A percentile compares a stretch with the other conserved stretches of the same genome.
Conservation (phyloP, 2,797 vertebrate species). For the Anguilla anguilla region DNA sequence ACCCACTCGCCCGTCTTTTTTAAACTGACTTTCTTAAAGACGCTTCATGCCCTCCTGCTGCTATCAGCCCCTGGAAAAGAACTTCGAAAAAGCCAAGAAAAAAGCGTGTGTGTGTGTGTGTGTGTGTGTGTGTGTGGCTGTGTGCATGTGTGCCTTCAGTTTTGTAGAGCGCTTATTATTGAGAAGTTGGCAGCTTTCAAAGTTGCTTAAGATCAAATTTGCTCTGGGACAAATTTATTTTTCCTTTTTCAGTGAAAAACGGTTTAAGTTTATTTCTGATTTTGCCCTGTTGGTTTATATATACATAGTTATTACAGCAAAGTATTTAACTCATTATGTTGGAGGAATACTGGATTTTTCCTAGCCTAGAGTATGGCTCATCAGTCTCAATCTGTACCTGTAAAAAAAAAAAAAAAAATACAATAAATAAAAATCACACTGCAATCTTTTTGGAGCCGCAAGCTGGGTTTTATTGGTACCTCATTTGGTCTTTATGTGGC, state of each 20-base stretch:
- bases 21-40: constrained; percentile 59
- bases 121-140: not conserved
- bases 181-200: constrained; percentile 58
- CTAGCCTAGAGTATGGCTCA: constrained; percentile 51
- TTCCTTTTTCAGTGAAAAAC: constrained; percentile 57
- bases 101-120: constrained; percentile 21
- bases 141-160: constrained; percentile 17
- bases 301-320: constrained; percentile 54
- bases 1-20: constrained; percentile 39
- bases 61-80: constrained; percentile 54
- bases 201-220: constrained; percentile 56
- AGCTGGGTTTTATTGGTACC: constrained; percentile 60
- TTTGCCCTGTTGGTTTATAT: constrained; percentile 49
- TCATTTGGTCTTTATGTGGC: constrained; percentile 58
- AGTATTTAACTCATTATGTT: constrained; percentile 60
- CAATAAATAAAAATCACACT: not conserved
- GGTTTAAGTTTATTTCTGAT: constrained; percentile 55
- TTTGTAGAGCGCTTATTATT: constrained; percentile 50
- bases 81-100: constrained; percentile 43
- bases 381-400: constrained; percentile 51
- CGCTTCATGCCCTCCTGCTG: constrained; percentile 55
- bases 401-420: not conserved
- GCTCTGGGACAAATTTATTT: constrained; percentile 69
- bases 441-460: constrained; percentile 47
- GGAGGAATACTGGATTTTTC: constrained; percentile 57